Evolutionary conservation across 2,888 invertebrate species (phyloP), one percentile per base, ranked within the genome.

Genomic region (Meloe dianella): DNA sequence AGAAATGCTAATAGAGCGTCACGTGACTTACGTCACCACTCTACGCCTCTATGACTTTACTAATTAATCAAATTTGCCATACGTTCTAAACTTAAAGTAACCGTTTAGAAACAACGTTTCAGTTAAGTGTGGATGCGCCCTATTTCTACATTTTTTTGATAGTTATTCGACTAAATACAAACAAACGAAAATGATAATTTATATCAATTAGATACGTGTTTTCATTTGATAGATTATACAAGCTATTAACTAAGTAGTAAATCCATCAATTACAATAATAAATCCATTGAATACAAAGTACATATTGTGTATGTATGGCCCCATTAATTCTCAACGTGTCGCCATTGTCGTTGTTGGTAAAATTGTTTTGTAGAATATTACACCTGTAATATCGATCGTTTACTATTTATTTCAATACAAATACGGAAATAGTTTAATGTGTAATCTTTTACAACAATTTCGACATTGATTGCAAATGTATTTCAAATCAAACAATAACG

Each of bases 331-430:
- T 41, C 7, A 41, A 17, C 41, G 41, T 41, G 41, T 17, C 17
- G 17, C 32, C 7, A 32, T 10, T 8, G 32, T 32, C 10, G 2
- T 41, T 7, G 41, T 41, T 41, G 41, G 17, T 41, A 41, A 41
- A 17, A 41, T 41, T 41, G 41, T n/a, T n/a, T n/a, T 41, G 41
- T 41, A 17, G 17, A 41, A 41, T 41, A 7, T 41, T n/a, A 17
- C 41, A 41, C 41, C 41, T 41, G 41, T 41, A 41, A 41, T 41
- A 41, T 41, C n/a, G 41, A 41, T 41, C 41, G 17, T n/a, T 41
- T 41, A 7, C n/a, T 41, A 8, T 41, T 41, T 41, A n/a, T 17
- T n/a, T n/a, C 17, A n/a, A 17, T 35, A 2, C 14, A 6, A 38
- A 17, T 41, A 41, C 1, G 9, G 10, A 32, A 10, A 10, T 10